Percentiles rank a stretch among this genome's conserved stretches.
Evolutionary conservation across 2,113 vertebrate genomes (phyloP).

Genomic region (Larimichthys polyactis): DNA sequence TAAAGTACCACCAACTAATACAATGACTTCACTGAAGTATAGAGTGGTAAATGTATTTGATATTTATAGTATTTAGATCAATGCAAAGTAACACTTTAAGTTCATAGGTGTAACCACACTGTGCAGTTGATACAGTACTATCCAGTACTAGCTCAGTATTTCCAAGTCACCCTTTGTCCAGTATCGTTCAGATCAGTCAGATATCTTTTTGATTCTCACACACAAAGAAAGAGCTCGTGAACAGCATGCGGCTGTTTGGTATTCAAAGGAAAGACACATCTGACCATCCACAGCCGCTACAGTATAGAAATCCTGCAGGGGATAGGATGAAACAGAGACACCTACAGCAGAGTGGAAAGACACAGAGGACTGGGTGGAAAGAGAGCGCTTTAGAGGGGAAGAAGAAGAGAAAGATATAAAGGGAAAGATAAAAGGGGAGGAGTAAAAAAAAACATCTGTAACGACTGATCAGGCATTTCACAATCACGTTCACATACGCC

Average conservation of each 20-base stretch:
- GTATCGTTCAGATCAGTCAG: neutral
- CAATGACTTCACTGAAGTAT: neutral
- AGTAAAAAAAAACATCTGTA: neutral
- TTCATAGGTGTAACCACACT: constrained; percentile 1
- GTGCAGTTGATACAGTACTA: constrained; percentile 4
- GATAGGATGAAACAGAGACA: constrained; percentile 28
- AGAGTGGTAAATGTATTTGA: neutral
- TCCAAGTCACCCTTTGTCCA: neutral
- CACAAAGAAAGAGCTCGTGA: constrained; percentile 36
- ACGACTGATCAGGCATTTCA: neutral
- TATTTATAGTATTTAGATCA: neutral
- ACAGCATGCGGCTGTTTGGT: constrained; percentile 25
- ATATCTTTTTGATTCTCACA: constrained; percentile 26
- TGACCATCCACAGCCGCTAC: constrained; percentile 5
- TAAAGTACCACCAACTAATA: neutral
- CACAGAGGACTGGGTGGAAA: neutral
- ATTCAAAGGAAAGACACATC: constrained; percentile 32
- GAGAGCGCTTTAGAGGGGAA: neutral
- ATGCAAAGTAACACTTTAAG: neutral
- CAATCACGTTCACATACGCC: neutral
- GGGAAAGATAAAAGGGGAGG: neutral
- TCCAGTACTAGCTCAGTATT: constrained; percentile 3
- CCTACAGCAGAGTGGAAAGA: constrained; percentile 15
- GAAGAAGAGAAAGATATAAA: neutral
- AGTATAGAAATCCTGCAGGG: constrained; percentile 25